A percentile compares a stretch with the other conserved stretches of the same genome.
Evolutionary conservation across 64 coral and sea anemone species (phyloP).

Genomic region (Pachyseris speciosa): DNA sequence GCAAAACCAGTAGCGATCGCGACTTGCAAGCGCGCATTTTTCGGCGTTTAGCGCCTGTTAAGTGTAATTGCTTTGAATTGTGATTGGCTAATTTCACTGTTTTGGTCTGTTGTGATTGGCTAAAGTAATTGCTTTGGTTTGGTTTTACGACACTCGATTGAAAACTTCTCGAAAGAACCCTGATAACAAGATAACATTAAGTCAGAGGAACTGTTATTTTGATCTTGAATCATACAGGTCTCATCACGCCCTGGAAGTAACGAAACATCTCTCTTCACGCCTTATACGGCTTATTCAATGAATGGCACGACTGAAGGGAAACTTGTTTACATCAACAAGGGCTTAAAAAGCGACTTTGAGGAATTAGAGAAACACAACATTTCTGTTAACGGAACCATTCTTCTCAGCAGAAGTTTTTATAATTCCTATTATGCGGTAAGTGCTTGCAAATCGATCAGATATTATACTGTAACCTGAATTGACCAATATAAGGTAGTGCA

Average conservation of each 20-base stretch:
- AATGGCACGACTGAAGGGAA: conserved; percentile 67
- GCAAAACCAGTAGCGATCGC: too few species aligned
- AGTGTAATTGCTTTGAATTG: too few species aligned
- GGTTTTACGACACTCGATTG: too few species aligned
- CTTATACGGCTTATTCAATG: conserved; percentile 59
- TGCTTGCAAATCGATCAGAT: background rate
- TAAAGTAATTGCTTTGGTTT: too few species aligned
- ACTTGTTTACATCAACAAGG: conserved; percentile 48
- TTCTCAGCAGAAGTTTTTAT: background rate
- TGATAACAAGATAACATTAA: background rate
- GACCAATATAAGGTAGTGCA: too few species aligned
- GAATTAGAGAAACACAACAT: conserved; percentile 60
- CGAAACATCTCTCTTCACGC: background rate
- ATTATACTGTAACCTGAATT: too few species aligned
- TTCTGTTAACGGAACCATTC: conserved; percentile 70
- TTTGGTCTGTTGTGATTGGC: too few species aligned
- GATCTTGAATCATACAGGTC: conserved; percentile 6
- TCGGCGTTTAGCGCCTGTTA: too few species aligned
- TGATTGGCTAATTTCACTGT: too few species aligned
- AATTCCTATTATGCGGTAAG: background rate
- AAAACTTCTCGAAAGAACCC: too few species aligned
- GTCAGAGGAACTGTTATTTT: background rate
- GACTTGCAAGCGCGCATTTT: too few species aligned
- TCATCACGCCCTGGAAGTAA: conserved; percentile 8
- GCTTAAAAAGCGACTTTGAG: conserved; percentile 14